A percentile compares a stretch with the other conserved stretches of the same genome.
phyloP scores from a whole-genome alignment of 2,113 vertebrate species.

The Dipodomys ordii region DNA sequence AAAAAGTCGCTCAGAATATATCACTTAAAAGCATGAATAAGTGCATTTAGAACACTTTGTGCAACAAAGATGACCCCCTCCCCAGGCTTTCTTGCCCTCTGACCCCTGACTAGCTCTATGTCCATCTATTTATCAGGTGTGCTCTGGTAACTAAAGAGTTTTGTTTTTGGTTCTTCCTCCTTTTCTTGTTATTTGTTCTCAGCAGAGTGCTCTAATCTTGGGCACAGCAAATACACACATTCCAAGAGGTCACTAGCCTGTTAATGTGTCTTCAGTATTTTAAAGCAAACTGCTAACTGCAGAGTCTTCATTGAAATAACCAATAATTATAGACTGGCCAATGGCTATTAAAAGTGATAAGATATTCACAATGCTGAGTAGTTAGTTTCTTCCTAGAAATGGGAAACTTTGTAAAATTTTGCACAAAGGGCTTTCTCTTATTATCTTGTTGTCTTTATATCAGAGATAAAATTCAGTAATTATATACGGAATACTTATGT shows the following conservation, averaged over 20 bases:
- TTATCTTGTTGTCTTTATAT: not conserved
- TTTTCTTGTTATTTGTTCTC: not conserved
- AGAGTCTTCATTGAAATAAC: not conserved
- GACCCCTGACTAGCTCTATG: not conserved
- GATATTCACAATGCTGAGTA: not conserved
- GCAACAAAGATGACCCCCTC: not conserved
- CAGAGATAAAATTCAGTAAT: not conserved
- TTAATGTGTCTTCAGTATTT: conserved; percentile 20
- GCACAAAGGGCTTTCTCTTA: not conserved
- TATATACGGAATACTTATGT: not conserved
- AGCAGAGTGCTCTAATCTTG: conserved; percentile 17
- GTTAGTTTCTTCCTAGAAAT: not conserved
- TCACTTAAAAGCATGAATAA: not conserved
- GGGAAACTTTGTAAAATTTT: not conserved
- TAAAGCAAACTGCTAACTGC: not conserved
- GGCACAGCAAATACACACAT: conserved; percentile 29
- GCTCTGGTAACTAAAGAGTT: not conserved
- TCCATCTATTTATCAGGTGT: not conserved
- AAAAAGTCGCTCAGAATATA: not conserved
- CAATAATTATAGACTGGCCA: not conserved
- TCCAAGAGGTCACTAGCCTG: conserved; percentile 5
- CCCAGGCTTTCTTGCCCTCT: not conserved
- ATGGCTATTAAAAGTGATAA: not conserved
- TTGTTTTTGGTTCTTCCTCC: not conserved
- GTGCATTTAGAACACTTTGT: not conserved